phyloP scores from a whole-genome alignment of 2,888 invertebrate genomes.

The Hyposoter dolosus region DNA sequence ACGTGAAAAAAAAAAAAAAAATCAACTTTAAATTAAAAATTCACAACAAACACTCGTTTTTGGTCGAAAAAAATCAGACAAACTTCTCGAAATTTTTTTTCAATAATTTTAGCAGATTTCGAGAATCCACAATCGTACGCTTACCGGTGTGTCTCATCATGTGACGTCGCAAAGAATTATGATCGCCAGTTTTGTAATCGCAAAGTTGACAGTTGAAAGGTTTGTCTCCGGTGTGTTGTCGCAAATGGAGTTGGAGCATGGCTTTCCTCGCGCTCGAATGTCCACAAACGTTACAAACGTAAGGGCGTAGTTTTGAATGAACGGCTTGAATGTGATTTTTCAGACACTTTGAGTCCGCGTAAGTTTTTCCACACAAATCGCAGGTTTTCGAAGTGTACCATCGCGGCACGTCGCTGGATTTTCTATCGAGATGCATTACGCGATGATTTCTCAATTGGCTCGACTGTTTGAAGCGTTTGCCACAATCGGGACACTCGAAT shows the following conservation, averaged over 20 bases:
- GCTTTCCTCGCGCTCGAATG: constrained; percentile 90
- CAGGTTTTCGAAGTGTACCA: constrained; percentile 89
- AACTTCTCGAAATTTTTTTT: background rate
- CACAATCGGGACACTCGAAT: constrained; percentile 86
- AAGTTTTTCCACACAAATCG: constrained; percentile 88
- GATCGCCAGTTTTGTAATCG: constrained; percentile 90
- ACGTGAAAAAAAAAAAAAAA: constrained; percentile 41
- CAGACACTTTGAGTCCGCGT: constrained; percentile 89
- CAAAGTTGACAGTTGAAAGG: constrained; percentile 90
- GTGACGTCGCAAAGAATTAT: constrained; percentile 90
- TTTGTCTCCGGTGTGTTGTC: constrained; percentile 92
- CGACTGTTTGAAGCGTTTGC: constrained; percentile 88
- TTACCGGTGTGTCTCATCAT: constrained; percentile 88
- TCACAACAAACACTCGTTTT: background rate
- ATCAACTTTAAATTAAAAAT: background rate
- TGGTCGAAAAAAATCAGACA: no score
- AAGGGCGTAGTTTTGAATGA: constrained; percentile 91
- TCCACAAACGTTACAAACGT: constrained; percentile 91
- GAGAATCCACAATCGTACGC: background rate
- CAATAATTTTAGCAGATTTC: no score
- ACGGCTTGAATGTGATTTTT: constrained; percentile 90
- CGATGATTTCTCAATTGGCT: constrained; percentile 88
- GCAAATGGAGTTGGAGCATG: constrained; percentile 89
- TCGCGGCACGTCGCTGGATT: constrained; percentile 79
- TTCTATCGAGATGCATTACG: constrained; percentile 85